Evolutionary conservation across 2,888 invertebrate species (phyloP), one percentile per base, ranked within the genome.

Genomic region (Heliconius erato): DNA sequence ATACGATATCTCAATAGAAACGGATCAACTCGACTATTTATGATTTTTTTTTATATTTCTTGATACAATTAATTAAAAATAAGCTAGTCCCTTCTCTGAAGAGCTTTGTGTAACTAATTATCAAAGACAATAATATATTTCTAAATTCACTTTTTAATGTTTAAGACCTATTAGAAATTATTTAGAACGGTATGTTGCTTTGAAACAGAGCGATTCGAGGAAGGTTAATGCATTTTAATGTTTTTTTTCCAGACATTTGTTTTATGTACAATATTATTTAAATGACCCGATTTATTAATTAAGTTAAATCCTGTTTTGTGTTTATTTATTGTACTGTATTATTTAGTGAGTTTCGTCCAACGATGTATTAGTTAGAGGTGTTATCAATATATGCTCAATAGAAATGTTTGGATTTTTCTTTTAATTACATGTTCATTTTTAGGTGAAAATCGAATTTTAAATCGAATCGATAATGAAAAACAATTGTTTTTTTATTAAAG

Each of bases 51-150:
- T 74, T 59, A 2, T 49, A 16, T 67, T 28, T 67, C 28, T 40
- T 49, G 67, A 67, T 67, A 68, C 65, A 49, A 49, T 32, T 49
- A 68, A 68, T 67, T 49, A 67, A 68, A 67, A 78, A 67, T 49
- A 78, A 78, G 67, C 78, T 78, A 78, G 67, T 78, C 78, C 78
- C 67, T 67, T 78, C 78, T 78, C 67, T 78, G 78, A 78, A 78
- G 78, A 78, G 78, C 78, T 78, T 78, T 78, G 49, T 49, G 44
- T 78, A 78, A 78, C 65, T 78, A 78, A 78, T 68, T 78, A 78
- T 68, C 65, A 78, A 78, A 67, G 78, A 78, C 78, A 78, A 78
- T 78, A 78, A 78, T 78, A 67, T 78, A 78, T 78, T 67, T 78
- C 67, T 78, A 78, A 78, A 67, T 78, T 49, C 44, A 65, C 40